Conservation (phyloP, 2,797 vertebrate genomes). For the Cuniculus paca region DNA sequence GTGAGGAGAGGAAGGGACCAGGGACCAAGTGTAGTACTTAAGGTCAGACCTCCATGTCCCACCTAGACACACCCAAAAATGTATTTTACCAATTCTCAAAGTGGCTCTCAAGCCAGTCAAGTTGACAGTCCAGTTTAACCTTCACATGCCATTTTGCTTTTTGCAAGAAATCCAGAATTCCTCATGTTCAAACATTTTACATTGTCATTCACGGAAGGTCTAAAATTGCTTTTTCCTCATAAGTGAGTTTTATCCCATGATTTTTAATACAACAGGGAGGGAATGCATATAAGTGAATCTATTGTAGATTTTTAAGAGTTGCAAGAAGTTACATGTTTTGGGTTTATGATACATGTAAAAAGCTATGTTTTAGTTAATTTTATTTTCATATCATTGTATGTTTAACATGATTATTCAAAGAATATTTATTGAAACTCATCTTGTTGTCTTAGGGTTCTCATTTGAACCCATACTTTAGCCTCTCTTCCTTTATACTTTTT, state of each 20-base stretch:
- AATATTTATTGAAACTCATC: not conserved
- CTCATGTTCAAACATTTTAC: not conserved
- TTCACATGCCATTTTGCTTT: not conserved
- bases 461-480: conserved; percentile 1
- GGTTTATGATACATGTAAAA: too few species aligned
- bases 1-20: not conserved
- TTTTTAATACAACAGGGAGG: not conserved
- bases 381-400: not conserved
- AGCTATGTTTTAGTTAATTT: not conserved
- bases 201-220: not conserved
- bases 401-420: not conserved
- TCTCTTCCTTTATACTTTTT: not conserved
- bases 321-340: not conserved
- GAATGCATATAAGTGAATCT: not conserved
- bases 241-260: not conserved
- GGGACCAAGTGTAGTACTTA: not conserved
- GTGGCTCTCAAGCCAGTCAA: not conserved
- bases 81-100: not conserved
- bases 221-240: conserved; percentile 41
- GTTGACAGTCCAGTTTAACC: not conserved
- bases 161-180: not conserved
- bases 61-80: not conserved
- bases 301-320: not conserved
- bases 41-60: not conserved
- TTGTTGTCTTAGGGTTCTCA: not conserved